Percentiles rank a stretch among this genome's conserved stretches.
Evolutionary conservation across 2,797 vertebrate species (phyloP).

Genomic region (Semaprochilodus insignis): DNA sequence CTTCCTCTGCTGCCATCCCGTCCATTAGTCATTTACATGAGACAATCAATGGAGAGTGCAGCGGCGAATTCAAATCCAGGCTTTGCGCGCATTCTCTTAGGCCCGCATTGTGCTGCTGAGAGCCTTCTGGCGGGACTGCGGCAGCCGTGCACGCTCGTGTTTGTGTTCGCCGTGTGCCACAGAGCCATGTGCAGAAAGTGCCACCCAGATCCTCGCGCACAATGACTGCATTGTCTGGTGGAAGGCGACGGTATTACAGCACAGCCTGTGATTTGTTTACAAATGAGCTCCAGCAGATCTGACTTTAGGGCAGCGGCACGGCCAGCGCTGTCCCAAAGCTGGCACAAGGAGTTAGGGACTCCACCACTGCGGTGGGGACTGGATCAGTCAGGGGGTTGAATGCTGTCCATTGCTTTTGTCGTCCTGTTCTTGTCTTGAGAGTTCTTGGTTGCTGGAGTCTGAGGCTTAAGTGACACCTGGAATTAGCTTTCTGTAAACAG

Average conservation of each 20-base stretch:
- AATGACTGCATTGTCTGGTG: slow-evolving; percentile 52
- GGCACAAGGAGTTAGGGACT: slow-evolving; percentile 5
- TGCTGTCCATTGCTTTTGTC: neutral
- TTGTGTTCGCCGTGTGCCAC: slow-evolving; percentile 43
- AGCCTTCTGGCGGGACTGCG: slow-evolving; percentile 15
- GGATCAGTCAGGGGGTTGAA: slow-evolving; percentile 25
- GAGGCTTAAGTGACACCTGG: too few relatives aligned
- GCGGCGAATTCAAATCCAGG: neutral
- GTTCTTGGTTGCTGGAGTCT: neutral
- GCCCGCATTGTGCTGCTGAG: slow-evolving; percentile 14
- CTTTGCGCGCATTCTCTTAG: neutral
- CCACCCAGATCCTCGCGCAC: slow-evolving; percentile 49
- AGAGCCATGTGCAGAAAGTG: slow-evolving; percentile 51
- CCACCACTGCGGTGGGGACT: slow-evolving; percentile 5
- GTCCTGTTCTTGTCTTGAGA: neutral
- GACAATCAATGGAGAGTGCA: slow-evolving; percentile 5
- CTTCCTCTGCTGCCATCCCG: neutral
- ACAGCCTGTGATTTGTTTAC: slow-evolving; percentile 59
- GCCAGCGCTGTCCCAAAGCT: slow-evolving; percentile 12
- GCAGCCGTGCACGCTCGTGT: slow-evolving; percentile 7
- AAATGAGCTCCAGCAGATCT: slow-evolving; percentile 54
- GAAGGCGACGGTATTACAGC: slow-evolving; percentile 48
- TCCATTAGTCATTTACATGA: slow-evolving; percentile 32
- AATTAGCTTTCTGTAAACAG: too few relatives aligned
- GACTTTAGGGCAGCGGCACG: slow-evolving; percentile 38